Evolutionary conservation across 2,113 vertebrate species (phyloP).

Genomic region (Paramormyrops kingsleyae): DNA sequence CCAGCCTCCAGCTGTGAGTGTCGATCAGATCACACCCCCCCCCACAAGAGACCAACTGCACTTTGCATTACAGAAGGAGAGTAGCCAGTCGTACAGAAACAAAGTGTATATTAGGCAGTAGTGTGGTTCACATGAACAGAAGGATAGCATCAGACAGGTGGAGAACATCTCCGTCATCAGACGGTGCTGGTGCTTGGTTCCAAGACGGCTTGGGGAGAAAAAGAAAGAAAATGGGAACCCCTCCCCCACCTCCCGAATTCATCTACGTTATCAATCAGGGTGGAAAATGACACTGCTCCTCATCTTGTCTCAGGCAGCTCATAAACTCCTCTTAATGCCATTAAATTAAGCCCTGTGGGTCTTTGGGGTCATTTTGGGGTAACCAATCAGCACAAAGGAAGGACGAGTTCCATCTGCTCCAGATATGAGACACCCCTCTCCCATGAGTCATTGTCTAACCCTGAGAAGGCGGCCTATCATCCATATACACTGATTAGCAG

Average conservation of each 20-base stretch:
- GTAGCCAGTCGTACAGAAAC: background rate
- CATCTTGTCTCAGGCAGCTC: background rate
- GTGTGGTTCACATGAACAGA: background rate
- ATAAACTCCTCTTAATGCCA: background rate
- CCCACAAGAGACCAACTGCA: background rate
- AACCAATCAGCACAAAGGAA: background rate
- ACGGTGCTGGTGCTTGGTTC: background rate
- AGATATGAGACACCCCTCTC: background rate
- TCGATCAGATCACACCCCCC: background rate
- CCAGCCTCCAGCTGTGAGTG: background rate
- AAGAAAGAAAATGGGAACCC: background rate
- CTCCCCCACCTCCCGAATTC: background rate
- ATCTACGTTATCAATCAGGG: background rate
- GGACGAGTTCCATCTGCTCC: background rate
- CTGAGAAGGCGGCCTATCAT: background rate
- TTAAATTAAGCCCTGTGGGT: background rate
- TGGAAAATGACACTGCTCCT: background rate
- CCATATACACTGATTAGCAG: background rate
- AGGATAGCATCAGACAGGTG: background rate
- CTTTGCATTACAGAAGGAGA: background rate
- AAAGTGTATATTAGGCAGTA: background rate
- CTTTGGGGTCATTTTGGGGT: background rate
- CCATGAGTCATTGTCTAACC: background rate
- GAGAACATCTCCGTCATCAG: background rate
- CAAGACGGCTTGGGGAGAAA: background rate